Percentiles rank a stretch among this genome's conserved stretches.
Evolutionary conservation across 2,113 vertebrate genomes (phyloP).

Genomic region (Cygnus buccinator): DNA sequence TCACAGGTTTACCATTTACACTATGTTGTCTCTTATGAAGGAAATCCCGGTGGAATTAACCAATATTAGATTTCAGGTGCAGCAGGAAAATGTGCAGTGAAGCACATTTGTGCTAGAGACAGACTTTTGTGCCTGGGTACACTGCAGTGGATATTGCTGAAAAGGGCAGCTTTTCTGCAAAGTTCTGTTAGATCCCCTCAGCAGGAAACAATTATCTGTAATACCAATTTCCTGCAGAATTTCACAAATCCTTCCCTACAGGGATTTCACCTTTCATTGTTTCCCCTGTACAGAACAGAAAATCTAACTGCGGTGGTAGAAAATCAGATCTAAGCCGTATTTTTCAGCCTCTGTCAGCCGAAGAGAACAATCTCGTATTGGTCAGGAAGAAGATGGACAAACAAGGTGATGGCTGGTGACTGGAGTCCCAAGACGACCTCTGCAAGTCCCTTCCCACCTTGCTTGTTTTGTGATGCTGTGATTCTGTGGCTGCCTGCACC

Average conservation of each 20-base stretch:
- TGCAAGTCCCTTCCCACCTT: not conserved
- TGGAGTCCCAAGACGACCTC: not conserved
- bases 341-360: not conserved
- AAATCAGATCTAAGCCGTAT: constrained; percentile 15
- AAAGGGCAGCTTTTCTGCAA: constrained; percentile 59
- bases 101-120: not conserved
- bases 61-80: not conserved
- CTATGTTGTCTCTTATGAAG: not conserved
- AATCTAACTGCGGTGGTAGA: constrained; percentile 33
- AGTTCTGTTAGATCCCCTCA: constrained; percentile 49
- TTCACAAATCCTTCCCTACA: constrained; percentile 64
- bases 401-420: not conserved
- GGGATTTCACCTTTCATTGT: constrained; percentile 72
- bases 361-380: constrained; percentile 9
- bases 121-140: not conserved
- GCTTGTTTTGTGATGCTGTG: not conserved
- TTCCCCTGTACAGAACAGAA: constrained; percentile 35
- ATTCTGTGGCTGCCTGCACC: not conserved
- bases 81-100: not conserved
- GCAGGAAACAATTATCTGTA: constrained; percentile 68
- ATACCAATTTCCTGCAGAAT: constrained; percentile 68
- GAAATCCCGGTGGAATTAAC: not conserved
- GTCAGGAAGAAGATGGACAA: not conserved
- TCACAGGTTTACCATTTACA: not conserved
- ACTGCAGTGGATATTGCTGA: constrained; percentile 9